phyloP scores from a whole-genome alignment of 2,797 vertebrate genomes.

The Periophthalmus magnuspinnatus region DNA sequence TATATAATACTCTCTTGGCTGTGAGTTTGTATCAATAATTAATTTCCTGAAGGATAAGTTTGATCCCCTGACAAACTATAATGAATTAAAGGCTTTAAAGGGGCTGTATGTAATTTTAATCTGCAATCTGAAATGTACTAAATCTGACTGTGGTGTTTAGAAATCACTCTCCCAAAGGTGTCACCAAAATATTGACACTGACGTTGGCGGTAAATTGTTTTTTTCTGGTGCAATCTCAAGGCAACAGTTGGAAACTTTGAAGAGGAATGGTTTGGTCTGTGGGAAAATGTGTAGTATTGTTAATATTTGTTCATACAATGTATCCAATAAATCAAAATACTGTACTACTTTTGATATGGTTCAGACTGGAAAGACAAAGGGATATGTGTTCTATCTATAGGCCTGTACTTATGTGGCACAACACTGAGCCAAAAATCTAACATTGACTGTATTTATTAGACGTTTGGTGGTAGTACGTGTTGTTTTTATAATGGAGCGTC shows the following conservation, averaged over 20 bases:
- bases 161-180: not conserved
- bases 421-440: too few relatives aligned
- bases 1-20: constrained; percentile 54
- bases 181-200: not conserved
- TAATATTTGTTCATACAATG: not conserved
- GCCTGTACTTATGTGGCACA: too few relatives aligned
- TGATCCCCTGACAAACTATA: constrained; percentile 16
- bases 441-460: too few relatives aligned
- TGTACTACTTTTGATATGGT: not conserved
- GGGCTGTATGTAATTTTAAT: not conserved
- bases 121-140: not conserved
- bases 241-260: not conserved
- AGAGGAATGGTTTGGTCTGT: not conserved
- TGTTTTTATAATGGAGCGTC: too few relatives aligned
- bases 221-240: constrained; percentile 4
- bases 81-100: constrained; percentile 14
- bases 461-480: too few relatives aligned
- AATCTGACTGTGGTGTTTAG: not conserved
- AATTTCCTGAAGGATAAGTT: constrained; percentile 28
- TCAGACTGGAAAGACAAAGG: not conserved
- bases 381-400: not conserved
- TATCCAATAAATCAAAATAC: not conserved
- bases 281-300: not conserved
- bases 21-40: constrained; percentile 31
- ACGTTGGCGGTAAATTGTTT: not conserved